Evolutionary conservation across 1,140 invertebrate species (phyloP).

Genomic region (Psilanteris sp.): DNA sequence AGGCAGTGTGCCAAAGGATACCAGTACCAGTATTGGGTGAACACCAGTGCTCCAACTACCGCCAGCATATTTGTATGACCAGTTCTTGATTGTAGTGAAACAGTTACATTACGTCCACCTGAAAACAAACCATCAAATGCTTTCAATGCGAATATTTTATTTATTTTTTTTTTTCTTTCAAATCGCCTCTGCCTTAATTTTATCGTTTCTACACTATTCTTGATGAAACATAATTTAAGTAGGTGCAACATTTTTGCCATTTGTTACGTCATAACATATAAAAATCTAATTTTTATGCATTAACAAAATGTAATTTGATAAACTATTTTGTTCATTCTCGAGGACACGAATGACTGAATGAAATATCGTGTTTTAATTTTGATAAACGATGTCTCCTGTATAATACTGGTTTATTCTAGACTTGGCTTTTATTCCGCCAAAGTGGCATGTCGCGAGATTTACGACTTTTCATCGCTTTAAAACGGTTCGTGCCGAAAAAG

Average conservation of each 20-base stretch:
- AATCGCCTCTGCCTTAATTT: too few relatives aligned
- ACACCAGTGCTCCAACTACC: constrained; percentile 98
- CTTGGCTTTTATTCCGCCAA: constrained; percentile 19
- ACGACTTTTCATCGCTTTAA: constrained; percentile 53
- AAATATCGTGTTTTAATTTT: constrained; percentile 52
- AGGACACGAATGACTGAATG: constrained; percentile 7
- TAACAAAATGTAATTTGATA: background rate
- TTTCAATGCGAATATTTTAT: too few relatives aligned
- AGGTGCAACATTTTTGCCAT: too few relatives aligned
- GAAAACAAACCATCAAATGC: too few relatives aligned
- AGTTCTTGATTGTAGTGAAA: constrained; percentile 96
- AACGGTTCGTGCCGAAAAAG: constrained; percentile 21
- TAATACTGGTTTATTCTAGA: too few relatives aligned
- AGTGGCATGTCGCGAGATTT: constrained; percentile 38
- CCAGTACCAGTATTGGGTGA: constrained; percentile 99
- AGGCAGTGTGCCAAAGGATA: constrained; percentile 98
- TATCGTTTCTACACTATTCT: too few relatives aligned
- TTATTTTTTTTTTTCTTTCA: too few relatives aligned
- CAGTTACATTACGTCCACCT: constrained; percentile 97
- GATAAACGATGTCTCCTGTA: constrained; percentile 31
- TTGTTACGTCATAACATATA: too few relatives aligned
- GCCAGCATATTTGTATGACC: constrained; percentile 98
- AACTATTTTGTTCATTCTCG: background rate
- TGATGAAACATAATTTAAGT: too few relatives aligned
- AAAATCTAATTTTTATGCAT: too few relatives aligned